Evolutionary conservation across 2,888 invertebrate genomes (phyloP).

Genomic region (Rotaria magnacalcarata): DNA sequence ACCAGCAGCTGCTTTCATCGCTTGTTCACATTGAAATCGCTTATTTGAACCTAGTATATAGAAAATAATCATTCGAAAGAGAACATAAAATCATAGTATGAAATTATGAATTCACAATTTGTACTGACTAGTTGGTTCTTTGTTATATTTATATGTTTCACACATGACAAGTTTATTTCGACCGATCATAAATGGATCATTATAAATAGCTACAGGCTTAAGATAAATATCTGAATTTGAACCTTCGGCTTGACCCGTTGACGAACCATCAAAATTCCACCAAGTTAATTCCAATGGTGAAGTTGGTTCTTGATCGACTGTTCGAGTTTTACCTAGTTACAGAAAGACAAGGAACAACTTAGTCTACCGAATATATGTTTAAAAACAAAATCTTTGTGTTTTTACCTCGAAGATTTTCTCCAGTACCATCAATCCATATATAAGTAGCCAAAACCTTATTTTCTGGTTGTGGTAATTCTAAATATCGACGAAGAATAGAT

Average conservation of each 20-base stretch:
- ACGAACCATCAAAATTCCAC: constrained; percentile 46
- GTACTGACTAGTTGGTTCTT: constrained; percentile 67
- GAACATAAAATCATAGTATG: no score
- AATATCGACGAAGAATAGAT: constrained; percentile 38
- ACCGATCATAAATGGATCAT: constrained; percentile 51
- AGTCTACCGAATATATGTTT: background rate
- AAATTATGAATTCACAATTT: constrained; percentile 54
- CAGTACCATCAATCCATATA: constrained; percentile 58
- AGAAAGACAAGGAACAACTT: background rate
- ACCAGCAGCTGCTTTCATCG: constrained; percentile 56
- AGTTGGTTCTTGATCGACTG: constrained; percentile 35
- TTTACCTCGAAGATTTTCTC: constrained; percentile 52
- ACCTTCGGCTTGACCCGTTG: constrained; percentile 46
- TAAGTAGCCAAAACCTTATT: constrained; percentile 50
- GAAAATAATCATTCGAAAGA: no score
- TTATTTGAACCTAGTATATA: constrained; percentile 48
- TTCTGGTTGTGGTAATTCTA: constrained; percentile 42
- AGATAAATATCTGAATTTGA: constrained; percentile 45
- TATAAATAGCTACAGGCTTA: constrained; percentile 43
- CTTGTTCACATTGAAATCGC: constrained; percentile 58
- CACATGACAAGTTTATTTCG: constrained; percentile 51
- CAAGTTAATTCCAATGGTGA: constrained; percentile 47
- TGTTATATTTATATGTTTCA: constrained; percentile 74
- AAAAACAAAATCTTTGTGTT: background rate
- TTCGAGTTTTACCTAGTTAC: constrained; percentile 41